These are phyloP conservation scores for Eurois occulta DNA, from an alignment of 2,888 invertebrate species.

Conservation along the genomic window DNA sequence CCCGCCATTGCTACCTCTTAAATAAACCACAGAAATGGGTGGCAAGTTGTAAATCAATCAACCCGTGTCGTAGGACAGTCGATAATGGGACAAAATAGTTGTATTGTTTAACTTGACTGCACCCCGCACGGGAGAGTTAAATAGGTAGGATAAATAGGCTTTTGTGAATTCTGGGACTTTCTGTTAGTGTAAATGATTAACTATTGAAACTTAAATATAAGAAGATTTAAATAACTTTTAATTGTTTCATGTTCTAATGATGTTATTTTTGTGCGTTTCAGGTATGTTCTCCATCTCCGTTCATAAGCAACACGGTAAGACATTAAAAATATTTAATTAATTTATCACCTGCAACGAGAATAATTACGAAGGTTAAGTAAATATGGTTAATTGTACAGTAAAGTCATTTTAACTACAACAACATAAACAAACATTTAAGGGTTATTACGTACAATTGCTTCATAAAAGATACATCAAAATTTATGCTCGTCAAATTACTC, in stretches of 20 bases:
- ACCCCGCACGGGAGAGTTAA: conserved; percentile 60
- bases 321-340: conserved; percentile 18
- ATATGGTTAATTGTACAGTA: conserved; percentile 4
- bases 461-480: conserved; percentile 49
- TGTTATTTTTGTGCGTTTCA: conserved; percentile 59
- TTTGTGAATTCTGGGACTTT: conserved; percentile 46
- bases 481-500: conserved; percentile 29
- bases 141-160: conserved; percentile 59
- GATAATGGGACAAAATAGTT: conserved; percentile 57
- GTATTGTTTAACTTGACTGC: conserved; percentile 64
- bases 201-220: not conserved
- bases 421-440: conserved; percentile 11
- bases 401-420: conserved; percentile 6
- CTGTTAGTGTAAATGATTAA: conserved; percentile 1
- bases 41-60: conserved; percentile 42
- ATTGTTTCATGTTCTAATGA: not conserved
- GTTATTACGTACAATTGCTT: conserved; percentile 36
- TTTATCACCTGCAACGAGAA: not conserved
- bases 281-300: conserved; percentile 66
- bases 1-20: conserved; percentile 74
- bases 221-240: not conserved
- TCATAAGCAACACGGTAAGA: conserved; percentile 51
- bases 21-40: conserved; percentile 57
- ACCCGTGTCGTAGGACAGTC: conserved; percentile 51
- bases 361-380: conserved; percentile 27